Percentiles rank a stretch among this genome's conserved stretches.
Evolutionary conservation across 2,888 invertebrate species (phyloP).

Genomic region (Drosophila algonquin): DNA sequence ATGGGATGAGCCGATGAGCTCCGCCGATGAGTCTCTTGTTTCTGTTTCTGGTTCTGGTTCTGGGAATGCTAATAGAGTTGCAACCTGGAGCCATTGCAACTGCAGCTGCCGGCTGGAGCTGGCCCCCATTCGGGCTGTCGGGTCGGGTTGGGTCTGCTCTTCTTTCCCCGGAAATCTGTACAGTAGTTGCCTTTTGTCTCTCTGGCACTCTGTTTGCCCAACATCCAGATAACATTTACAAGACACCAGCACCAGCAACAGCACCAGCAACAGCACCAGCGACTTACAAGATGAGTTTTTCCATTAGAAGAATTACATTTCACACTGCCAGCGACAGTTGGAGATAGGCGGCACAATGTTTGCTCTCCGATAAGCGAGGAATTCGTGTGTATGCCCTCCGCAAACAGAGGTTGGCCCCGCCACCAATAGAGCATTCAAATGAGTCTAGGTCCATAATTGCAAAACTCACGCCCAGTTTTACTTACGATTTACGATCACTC

Average conservation of each 20-base stretch:
- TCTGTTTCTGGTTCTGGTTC: constrained; percentile 61
- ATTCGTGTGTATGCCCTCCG: constrained; percentile 34
- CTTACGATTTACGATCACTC: constrained; percentile 33
- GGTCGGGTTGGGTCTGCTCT: not conserved
- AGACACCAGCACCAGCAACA: constrained; percentile 20
- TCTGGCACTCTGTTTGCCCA: constrained; percentile 49
- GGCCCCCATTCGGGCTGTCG: constrained; percentile 21
- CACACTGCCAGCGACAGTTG: constrained; percentile 40
- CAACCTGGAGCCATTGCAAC: constrained; percentile 48
- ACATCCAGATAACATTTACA: constrained; percentile 58
- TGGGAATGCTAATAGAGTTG: constrained; percentile 75
- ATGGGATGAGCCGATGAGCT: constrained; percentile 54
- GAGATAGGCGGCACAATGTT: constrained; percentile 46
- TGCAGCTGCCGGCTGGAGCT: constrained; percentile 18
- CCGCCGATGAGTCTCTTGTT: constrained; percentile 37
- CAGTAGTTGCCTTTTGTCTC: constrained; percentile 70
- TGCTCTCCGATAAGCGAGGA: constrained; percentile 65
- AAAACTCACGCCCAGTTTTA: constrained; percentile 37
- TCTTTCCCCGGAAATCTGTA: constrained; percentile 39
- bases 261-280: not conserved
- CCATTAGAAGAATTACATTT: constrained; percentile 56
- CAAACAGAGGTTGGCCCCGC: constrained; percentile 48
- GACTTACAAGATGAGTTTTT: constrained; percentile 41
- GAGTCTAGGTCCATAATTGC: constrained; percentile 36
- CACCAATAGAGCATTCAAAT: constrained; percentile 26